Percentiles rank a stretch among this genome's conserved stretches.
phyloP scores from a whole-genome alignment of 1,140 invertebrate species.

The Capitella teleta region DNA sequence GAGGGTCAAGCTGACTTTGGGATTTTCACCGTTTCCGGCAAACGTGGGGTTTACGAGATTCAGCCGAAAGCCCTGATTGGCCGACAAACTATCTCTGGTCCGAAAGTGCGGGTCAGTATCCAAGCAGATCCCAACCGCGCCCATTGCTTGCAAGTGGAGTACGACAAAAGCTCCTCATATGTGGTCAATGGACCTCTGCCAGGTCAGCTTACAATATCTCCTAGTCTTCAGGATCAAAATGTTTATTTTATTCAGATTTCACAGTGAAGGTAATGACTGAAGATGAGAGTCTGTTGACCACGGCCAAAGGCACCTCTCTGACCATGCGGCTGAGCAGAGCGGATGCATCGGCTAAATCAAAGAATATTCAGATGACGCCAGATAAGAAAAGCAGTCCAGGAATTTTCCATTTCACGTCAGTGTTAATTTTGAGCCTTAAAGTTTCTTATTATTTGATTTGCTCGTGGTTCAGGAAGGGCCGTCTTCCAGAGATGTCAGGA shows the following conservation, averaged over 20 bases:
- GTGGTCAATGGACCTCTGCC: conserved; percentile 28
- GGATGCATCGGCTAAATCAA: too few relatives aligned
- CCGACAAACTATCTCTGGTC: conserved; percentile 22
- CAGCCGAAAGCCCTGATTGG: conserved; percentile 31
- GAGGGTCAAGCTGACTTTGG: conserved; percentile 35
- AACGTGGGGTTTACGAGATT: conserved; percentile 34
- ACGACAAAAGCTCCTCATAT: conserved; percentile 22
- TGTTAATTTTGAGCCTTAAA: too few relatives aligned
- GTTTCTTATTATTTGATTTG: too few relatives aligned
- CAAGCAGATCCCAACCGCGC: conserved; percentile 31
- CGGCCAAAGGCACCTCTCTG: conserved; percentile 21
- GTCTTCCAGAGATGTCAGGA: too few relatives aligned
- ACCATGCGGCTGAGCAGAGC: conserved; percentile 36
- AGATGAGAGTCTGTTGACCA: conserved; percentile 23
- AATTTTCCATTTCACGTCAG: too few relatives aligned
- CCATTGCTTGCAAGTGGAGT: conserved; percentile 24
- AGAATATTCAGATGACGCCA: too few relatives aligned
- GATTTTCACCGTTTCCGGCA: conserved; percentile 20
- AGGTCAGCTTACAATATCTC: conserved; percentile 16
- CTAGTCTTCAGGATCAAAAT: not conserved
- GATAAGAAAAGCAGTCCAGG: too few relatives aligned
- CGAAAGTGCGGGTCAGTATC: conserved; percentile 28
- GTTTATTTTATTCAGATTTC: conserved; percentile 24
- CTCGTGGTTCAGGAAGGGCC: too few relatives aligned
- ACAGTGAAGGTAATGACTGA: conserved; percentile 30